Evolutionary conservation across 2,888 invertebrate genomes (phyloP), one percentile per base, ranked within the genome.

Genomic region (Epirrhoe tristata): DNA sequence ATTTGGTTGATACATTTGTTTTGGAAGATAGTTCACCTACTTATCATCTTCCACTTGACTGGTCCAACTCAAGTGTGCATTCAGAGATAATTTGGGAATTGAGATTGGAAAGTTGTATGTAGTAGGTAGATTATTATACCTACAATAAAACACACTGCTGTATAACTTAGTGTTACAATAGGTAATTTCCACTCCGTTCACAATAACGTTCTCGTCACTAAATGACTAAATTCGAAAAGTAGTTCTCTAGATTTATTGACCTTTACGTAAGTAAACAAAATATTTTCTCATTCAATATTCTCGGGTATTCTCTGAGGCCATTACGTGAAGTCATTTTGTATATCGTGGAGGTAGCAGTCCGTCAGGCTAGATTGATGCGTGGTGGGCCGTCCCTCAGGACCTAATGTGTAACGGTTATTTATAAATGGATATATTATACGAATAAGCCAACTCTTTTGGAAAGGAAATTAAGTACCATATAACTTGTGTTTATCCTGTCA

Each of bases 331-430:
- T 60, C 36, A 56, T 54, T 53, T 56, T 51, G 51, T 59, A 16
- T 61, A 58, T 61, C 12, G 36, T 36, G 31, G 34, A 53, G 63
- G 63, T 59, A 54, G 52, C 48, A 52, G 56, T 55, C 48, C 39
- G 55, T 55, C 66, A 63, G 57, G 56, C 36, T 64, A 72, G 74
- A 74, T 74, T 64, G 74, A 72, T 72, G 68, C 58, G 72, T 61
- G 39, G 58, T 46, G 67, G 48, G 54, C 43, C 58, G 32, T 46
- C 58, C 66, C 69, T 61, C 43, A 14, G 59, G 66, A 65, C 61
- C 65, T 65, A 53, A 72, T 72, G 64, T 63, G 69, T 66, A 64
- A 66, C 67, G 64, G 69, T 67, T 65, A 67, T 69, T 65, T 71
- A 65, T 69, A 73, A 7, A 71, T 69, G 64, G 64, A 68, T 52